phyloP scores from a whole-genome alignment of 2,113 vertebrate species.

The Lycaon pictus region DNA sequence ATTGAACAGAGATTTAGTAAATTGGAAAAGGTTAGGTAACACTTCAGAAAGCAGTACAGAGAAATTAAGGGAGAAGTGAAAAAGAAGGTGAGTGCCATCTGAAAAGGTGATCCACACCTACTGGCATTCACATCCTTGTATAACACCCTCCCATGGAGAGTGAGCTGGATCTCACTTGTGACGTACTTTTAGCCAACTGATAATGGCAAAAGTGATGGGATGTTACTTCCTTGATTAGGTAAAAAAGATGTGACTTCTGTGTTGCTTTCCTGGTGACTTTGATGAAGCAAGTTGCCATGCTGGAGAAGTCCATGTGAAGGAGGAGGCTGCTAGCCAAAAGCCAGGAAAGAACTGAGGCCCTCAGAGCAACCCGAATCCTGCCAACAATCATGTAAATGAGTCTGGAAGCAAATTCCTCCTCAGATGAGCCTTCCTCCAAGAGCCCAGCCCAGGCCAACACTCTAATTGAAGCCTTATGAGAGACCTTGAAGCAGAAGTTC shows the following conservation, averaged over 20 bases:
- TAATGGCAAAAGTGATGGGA: neutral
- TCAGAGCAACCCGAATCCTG: neutral
- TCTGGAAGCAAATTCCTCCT: neutral
- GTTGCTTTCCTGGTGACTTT: neutral
- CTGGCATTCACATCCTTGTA: neutral
- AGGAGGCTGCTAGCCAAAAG: neutral
- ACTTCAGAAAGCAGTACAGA: neutral
- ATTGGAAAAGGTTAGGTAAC: neutral
- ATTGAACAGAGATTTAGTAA: neutral
- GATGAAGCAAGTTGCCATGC: neutral
- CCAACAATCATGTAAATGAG: neutral
- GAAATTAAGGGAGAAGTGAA: neutral
- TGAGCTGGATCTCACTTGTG: neutral
- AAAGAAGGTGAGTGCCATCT: neutral
- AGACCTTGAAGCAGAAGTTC: neutral
- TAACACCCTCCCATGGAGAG: neutral
- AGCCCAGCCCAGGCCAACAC: neutral
- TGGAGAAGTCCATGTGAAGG: neutral
- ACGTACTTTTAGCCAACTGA: neutral
- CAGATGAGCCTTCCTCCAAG: neutral
- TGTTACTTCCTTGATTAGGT: neutral
- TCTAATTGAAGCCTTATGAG: neutral
- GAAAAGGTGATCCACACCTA: neutral
- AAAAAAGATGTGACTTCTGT: neutral
- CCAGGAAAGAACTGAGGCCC: neutral